Evolutionary conservation across 2,888 invertebrate genomes (phyloP).

Genomic region (Salticus scenicus): DNA sequence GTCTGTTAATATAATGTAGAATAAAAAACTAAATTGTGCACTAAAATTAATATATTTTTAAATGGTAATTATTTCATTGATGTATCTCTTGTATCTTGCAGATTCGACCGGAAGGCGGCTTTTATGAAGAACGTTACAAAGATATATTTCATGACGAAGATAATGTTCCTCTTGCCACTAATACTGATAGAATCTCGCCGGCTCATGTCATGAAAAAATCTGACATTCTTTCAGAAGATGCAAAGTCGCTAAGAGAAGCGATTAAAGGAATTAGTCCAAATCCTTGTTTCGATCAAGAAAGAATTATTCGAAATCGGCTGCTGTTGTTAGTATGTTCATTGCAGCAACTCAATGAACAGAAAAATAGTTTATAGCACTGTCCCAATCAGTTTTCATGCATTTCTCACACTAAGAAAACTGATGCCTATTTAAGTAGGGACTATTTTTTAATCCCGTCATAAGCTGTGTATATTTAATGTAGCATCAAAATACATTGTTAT

Average conservation of each 20-base stretch:
- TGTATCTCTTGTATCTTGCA: not conserved
- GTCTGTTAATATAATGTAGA: too few relatives aligned
- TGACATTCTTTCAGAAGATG: not conserved
- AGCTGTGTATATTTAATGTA: too few relatives aligned
- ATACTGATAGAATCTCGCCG: not conserved
- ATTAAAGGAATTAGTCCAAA: not conserved
- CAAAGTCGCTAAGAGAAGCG: not conserved
- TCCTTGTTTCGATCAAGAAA: not conserved
- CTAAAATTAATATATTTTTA: too few relatives aligned
- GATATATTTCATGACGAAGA: not conserved
- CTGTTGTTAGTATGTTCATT: not conserved
- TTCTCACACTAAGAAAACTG: too few relatives aligned
- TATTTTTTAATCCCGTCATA: too few relatives aligned
- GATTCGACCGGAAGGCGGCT: constrained; percentile 4
- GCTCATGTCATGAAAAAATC: not conserved
- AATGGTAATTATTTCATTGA: too few relatives aligned
- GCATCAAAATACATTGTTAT: too few relatives aligned
- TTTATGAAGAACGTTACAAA: not conserved
- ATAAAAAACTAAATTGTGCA: too few relatives aligned
- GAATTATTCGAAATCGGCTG: not conserved
- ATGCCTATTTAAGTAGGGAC: too few relatives aligned
- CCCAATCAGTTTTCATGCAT: too few relatives aligned
- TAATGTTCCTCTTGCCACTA: not conserved
- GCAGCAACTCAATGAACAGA: not conserved
- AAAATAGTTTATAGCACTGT: too few relatives aligned